phyloP scores from a whole-genome alignment of 1,140 invertebrate species.

The Maconellicoccus hirsutus region DNA sequence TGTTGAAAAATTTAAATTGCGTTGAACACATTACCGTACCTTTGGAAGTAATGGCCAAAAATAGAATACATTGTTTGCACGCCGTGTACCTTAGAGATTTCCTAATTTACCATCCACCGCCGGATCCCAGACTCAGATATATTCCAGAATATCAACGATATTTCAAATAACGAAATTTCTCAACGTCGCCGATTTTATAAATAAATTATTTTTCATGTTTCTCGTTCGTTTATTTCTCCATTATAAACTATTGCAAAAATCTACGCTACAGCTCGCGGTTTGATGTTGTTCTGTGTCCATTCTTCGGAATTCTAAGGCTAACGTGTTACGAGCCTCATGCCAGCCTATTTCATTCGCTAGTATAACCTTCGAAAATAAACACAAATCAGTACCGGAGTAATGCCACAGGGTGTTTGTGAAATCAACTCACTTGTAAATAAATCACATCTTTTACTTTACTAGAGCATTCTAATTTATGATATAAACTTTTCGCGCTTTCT shows the following conservation, averaged over 20 bases:
- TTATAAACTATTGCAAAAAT: slow-evolving; percentile 14
- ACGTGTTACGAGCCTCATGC: neutral
- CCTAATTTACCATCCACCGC: neutral
- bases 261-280: neutral
- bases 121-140: neutral
- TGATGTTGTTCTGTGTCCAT: neutral
- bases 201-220: neutral
- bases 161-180: neutral
- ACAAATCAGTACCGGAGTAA: slow-evolving; percentile 1
- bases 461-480: neutral
- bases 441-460: neutral
- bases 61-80: neutral
- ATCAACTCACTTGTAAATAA: slow-evolving; percentile 6
- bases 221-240: neutral
- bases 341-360: neutral
- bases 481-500: neutral
- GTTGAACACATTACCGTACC: neutral
- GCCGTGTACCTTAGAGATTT: neutral
- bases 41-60: neutral
- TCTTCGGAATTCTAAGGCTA: neutral
- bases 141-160: neutral
- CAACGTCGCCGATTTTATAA: too few species aligned
- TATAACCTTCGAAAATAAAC: neutral
- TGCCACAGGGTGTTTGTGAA: neutral
- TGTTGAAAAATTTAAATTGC: neutral